Conservation (phyloP, 2,797 vertebrate genomes). For the Premnoplex brunnescens region DNA sequence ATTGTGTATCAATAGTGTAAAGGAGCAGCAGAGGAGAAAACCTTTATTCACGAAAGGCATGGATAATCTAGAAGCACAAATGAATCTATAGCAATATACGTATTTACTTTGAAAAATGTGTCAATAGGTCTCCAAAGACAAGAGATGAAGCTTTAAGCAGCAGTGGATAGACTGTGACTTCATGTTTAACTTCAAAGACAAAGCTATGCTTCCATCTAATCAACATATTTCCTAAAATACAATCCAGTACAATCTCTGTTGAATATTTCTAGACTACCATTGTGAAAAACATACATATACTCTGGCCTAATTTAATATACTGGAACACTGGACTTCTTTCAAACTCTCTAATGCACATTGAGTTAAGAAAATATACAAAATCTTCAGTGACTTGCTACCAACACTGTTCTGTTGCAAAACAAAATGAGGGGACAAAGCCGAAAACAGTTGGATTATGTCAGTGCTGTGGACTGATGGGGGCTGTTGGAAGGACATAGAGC, state of each 20-base stretch:
- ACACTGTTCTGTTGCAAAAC: not conserved
- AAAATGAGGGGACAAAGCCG: not conserved
- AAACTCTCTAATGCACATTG: not conserved
- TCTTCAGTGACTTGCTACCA: not conserved
- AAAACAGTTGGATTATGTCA: not conserved
- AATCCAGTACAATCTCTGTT: not conserved
- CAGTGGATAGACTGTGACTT: not conserved
- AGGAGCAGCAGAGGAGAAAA: not conserved
- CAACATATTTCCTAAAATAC: not conserved
- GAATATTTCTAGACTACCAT: not conserved
- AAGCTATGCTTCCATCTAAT: not conserved
- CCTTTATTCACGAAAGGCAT: not conserved
- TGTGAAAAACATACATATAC: not conserved
- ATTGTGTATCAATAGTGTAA: not conserved
- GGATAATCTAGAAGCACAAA: not conserved
- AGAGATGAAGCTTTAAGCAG: not conserved
- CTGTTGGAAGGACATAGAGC: not conserved
- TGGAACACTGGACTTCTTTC: not conserved
- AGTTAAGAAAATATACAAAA: not conserved
- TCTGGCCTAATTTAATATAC: not conserved
- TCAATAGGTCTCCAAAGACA: not conserved
- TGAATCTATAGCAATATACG: not conserved
- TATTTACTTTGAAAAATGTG: not conserved
- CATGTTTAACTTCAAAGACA: not conserved
- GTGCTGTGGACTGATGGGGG: not conserved